Evolutionary conservation across 2,797 vertebrate species (phyloP), one percentile per base, ranked within the genome.

Genomic region (Melanotaenia maccullochi): DNA sequence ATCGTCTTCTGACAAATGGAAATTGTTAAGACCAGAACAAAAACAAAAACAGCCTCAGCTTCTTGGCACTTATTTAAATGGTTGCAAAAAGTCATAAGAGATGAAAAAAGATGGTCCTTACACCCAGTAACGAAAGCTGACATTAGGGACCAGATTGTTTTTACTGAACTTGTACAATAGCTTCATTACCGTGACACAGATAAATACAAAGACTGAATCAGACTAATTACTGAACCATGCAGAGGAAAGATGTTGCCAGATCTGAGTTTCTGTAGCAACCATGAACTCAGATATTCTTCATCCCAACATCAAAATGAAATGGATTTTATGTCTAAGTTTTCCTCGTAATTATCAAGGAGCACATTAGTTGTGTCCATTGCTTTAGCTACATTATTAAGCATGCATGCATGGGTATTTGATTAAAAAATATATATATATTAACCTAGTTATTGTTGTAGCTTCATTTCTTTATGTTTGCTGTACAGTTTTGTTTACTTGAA

Each of bases 231-330:
- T 8, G 25, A 36, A 69, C 44, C 59, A 25, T 64, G 24, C 33
- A 63, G 24, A 65, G 33, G 5, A 4, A 52, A 25, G 28, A 9
- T 35, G 59, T 4, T 13, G 22, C 18, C 25, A 7, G 36, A 54
- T 54, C 18, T 57, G 59, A 44, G 40, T 57, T 35, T 44, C 57
- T 63, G 18, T 49, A 28, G n/a, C 30, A 65, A 58, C 62, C 60
- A 67, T 66, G 59, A 70, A 24, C 38, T 56, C 12, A 73, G 33
- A 65, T 71, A 30, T 72, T 84, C 76, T 83, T 81, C 32, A 70
- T 73, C 56, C 42, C 24, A 38, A 44, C 51, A 54, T 75, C 30
- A 44, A 67, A 59, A 71, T 81, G 67, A 81, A 62, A 22, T 51
- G 32, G 32, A 38, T 77, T 66, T 78, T 61, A 69, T 69, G n/a